These are phyloP conservation scores for Stictocephala bisonia DNA, from an alignment of 2,888 invertebrate genomes.

Conservation along the genomic window DNA sequence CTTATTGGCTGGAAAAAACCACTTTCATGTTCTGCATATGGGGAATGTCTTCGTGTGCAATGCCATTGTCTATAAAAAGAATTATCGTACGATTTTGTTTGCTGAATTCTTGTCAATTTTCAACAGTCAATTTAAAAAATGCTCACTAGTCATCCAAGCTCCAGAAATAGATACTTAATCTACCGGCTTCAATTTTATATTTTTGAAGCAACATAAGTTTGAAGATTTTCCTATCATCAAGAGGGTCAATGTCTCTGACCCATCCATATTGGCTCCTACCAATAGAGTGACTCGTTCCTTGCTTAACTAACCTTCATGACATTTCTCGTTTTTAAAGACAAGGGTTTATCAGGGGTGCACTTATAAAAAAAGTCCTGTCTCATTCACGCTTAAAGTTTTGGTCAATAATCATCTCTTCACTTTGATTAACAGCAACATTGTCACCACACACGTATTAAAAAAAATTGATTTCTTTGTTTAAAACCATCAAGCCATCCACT, in stretches of 20 bases:
- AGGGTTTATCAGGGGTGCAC: background rate
- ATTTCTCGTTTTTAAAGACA: background rate
- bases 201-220: slow-evolving; percentile 39
- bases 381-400: too few species aligned
- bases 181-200: slow-evolving; percentile 21
- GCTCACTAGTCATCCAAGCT: background rate
- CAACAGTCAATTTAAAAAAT: background rate
- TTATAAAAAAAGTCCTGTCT: too few species aligned
- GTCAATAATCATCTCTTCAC: too few species aligned
- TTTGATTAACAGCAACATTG: too few species aligned
- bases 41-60: too few species aligned
- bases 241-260: slow-evolving; percentile 20
- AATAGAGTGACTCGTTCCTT: background rate
- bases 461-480: too few species aligned
- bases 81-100: background rate
- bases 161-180: background rate
- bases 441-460: too few species aligned
- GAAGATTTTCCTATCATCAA: slow-evolving; percentile 35
- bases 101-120: background rate
- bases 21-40: too few species aligned
- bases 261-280: slow-evolving; percentile 33
- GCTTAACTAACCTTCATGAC: background rate
- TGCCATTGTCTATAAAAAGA: background rate
- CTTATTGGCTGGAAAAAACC: background rate
- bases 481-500: too few species aligned